Base-by-base conservation (phyloP, 2,797 vertebrate genomes). In the Sebastolobus altivelis region DNA sequence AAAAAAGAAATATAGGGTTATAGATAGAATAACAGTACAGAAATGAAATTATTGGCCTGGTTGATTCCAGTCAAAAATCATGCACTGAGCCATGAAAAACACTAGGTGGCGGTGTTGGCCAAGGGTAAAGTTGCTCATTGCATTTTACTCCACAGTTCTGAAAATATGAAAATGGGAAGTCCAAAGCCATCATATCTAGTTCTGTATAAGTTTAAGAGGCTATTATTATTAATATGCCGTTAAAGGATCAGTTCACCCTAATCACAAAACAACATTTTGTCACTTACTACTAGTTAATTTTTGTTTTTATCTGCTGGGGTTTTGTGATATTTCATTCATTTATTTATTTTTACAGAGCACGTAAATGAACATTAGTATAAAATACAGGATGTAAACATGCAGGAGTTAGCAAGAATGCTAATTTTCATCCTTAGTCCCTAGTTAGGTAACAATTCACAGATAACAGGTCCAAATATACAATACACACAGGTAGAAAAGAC, bases 21-120 rank as follows among this genome's bases (percentile, higher is more conserved):
- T 3, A 9, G 16, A 3, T n/a, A 3, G 2, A 67, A 65, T 65
- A 33, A 55, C 3, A 4, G 8, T 4, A 22, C 9, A 52, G 2
- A 40, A 49, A 20, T 11, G 1, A 27, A 31, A 65, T 3, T 4
- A 71, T 58, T 56, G 6, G 9, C 59, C 25, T 35, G 20, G 20
- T 52, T 52, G 13, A 59, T n/a, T 76, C 16, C 25, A 27, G 52
- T 83, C 5, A 65, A 22, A 56, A 12, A 61, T 6, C 1, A 4
- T 78, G 83, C 70, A 84, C 13, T 65, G 37, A 72, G 31, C 27
- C 25, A 6, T 60, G 14, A 55, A 1, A 29, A 81, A 72, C 92
- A 87, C 90, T 81, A 90, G 93, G 72, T 83, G 89, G 92, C 88
- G 74, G 25, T 81, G 69, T 90, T 86, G 27, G 31, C 83, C 31